These are phyloP conservation scores for Choristoneura rosaceana DNA, from an alignment of 2,888 invertebrate genomes.

Conservation along the genomic window DNA sequence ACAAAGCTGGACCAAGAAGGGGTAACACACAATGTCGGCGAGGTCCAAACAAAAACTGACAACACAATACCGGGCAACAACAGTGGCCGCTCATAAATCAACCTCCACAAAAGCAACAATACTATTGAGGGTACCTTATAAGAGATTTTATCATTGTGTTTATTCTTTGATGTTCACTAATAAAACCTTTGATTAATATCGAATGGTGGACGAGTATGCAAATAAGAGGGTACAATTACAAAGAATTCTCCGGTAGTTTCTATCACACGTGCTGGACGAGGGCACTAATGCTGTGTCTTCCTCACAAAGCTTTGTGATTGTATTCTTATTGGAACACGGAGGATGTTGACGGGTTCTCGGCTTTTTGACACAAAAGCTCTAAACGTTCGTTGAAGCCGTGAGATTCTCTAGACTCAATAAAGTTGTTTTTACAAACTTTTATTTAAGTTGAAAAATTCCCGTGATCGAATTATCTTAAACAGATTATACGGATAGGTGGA, in stretches of 20 bases:
- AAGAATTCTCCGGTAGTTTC: constrained; percentile 74
- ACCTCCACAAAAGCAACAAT: constrained; percentile 85
- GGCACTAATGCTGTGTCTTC: constrained; percentile 76
- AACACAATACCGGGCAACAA: constrained; percentile 83
- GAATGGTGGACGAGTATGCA: constrained; percentile 85
- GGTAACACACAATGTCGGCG: constrained; percentile 83
- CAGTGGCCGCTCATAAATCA: constrained; percentile 85
- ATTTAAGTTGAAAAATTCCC: not conserved
- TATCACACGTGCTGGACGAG: constrained; percentile 82
- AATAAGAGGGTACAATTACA: constrained; percentile 75
- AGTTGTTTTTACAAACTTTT: not conserved
- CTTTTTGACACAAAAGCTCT: constrained; percentile 44
- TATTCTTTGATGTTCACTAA: constrained; percentile 85
- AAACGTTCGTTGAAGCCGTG: constrained; percentile 5
- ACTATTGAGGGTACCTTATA: constrained; percentile 85
- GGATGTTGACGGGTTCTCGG: constrained; percentile 46
- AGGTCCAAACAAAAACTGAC: constrained; percentile 84
- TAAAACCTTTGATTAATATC: constrained; percentile 86
- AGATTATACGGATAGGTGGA: too few relatives aligned
- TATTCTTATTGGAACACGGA: constrained; percentile 60
- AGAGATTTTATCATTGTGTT: constrained; percentile 84
- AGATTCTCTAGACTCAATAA: not conserved
- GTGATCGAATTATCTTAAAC: too few relatives aligned
- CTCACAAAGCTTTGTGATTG: constrained; percentile 68
- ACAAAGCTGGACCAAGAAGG: constrained; percentile 81